Conservation (phyloP, 2,797 vertebrate genomes). For the Arrhamphus sclerolepis region DNA sequence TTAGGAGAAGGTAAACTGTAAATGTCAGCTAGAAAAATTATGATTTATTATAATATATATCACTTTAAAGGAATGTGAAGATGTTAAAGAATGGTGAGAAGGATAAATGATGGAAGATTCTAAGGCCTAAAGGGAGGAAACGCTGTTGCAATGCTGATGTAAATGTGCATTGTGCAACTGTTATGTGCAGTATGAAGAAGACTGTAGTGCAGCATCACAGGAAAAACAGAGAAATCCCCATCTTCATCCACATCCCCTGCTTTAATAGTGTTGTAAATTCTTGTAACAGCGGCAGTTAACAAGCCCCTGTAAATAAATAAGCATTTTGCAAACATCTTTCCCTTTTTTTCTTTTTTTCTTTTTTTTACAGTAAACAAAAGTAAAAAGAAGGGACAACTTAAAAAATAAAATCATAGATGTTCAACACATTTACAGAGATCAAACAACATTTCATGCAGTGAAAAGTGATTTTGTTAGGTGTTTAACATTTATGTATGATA, state of each 20-base stretch:
- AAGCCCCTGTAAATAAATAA: neutral
- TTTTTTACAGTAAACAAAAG: constrained; percentile 12
- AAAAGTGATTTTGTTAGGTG: constrained; percentile 15
- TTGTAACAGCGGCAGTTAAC: constrained; percentile 16
- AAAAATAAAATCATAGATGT: neutral
- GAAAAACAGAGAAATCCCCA: constrained; percentile 3
- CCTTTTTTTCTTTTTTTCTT: too few species aligned
- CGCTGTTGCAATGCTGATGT: neutral
- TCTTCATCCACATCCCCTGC: constrained; percentile 21
- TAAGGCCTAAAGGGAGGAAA: constrained; percentile 11
- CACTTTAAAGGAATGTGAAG: too few species aligned
- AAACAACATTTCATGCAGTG: constrained; percentile 52
- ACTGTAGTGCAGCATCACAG: neutral
- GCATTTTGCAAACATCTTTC: neutral
- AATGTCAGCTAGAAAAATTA: neutral
- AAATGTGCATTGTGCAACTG: neutral
- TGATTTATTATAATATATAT: too few species aligned
- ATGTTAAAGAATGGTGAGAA: neutral
- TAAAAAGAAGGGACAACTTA: neutral
- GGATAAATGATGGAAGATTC: constrained; percentile 10
- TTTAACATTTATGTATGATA: neutral
- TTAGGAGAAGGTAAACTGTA: neutral
- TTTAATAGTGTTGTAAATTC: constrained; percentile 47
- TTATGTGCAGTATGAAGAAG: neutral
- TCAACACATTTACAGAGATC: constrained; percentile 21